These are phyloP conservation scores for Cosmopolites sordidus DNA, from an alignment of 2,888 invertebrate species.

Conservation along the genomic window DNA sequence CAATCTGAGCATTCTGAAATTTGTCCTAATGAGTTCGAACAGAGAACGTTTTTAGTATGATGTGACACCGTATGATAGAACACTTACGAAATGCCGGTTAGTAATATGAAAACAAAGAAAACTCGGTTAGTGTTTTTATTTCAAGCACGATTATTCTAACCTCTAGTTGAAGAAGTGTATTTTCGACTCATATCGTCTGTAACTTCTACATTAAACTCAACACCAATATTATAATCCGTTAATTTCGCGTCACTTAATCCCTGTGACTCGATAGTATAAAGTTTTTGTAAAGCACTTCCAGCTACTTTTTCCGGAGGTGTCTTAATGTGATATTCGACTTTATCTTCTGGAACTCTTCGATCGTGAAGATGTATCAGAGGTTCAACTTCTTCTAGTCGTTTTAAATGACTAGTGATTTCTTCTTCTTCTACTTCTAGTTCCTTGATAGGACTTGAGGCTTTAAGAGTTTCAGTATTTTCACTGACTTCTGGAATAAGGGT, in stretches of 20 bases:
- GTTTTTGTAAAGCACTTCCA: conserved; percentile 38
- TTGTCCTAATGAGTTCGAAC: too few relatives aligned
- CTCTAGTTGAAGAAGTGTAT: conserved; percentile 36
- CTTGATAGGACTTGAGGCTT: conserved; percentile 5
- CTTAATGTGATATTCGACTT: conserved; percentile 35
- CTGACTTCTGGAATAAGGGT: conserved; percentile 21
- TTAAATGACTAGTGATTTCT: conserved; percentile 26
- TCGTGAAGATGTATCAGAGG: conserved; percentile 35
- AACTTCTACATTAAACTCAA: conserved; percentile 41
- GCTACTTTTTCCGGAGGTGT: conserved; percentile 35
- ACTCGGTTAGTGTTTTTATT: conserved; percentile 8
- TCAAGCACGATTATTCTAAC: conserved; percentile 19
- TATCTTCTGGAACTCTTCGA: conserved; percentile 35
- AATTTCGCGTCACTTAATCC: conserved; percentile 34
- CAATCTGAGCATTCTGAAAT: too few relatives aligned
- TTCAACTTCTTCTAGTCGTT: conserved; percentile 36
- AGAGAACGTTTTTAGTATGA: too few relatives aligned
- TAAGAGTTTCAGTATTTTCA: conserved; percentile 7
- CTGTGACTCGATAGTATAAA: conserved; percentile 36
- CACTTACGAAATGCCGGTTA: too few relatives aligned
- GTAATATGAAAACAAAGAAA: conserved; percentile 11
- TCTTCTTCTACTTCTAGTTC: conserved; percentile 13
- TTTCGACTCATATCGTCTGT: conserved; percentile 43
- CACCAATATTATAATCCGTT: conserved; percentile 39
- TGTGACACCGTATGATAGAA: too few relatives aligned